A percentile compares a stretch with the other conserved stretches of the same genome.
phyloP scores from a whole-genome alignment of 2,797 vertebrate species.

The Geotrypetes seraphini region DNA sequence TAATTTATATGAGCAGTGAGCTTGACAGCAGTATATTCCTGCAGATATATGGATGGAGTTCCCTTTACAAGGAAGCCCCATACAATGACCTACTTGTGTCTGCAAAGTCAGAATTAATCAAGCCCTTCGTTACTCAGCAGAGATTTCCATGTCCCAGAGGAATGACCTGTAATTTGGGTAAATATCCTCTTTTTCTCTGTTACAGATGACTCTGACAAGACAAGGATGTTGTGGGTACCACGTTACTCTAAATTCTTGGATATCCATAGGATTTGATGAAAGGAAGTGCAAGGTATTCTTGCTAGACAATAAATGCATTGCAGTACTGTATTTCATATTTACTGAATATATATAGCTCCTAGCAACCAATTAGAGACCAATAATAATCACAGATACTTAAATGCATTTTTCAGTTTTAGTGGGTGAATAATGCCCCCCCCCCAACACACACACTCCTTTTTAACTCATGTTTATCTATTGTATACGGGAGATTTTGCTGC shows the following conservation, averaged over 20 bases:
- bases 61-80: conserved; percentile 16
- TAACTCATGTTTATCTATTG: too few species aligned
- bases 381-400: too few species aligned
- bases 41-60: conserved; percentile 9
- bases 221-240: conserved; percentile 3
- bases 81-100: conserved; percentile 19
- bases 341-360: too few species aligned
- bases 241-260: conserved; percentile 4
- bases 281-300: too few species aligned
- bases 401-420: too few species aligned
- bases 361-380: too few species aligned
- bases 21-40: conserved; percentile 10
- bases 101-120: conserved; percentile 32
- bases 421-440: too few species aligned
- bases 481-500: too few species aligned
- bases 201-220: conserved; percentile 23
- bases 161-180: conserved; percentile 7
- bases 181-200: conserved; percentile 1
- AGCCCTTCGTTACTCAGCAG: conserved; percentile 2
- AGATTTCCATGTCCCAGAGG: conserved; percentile 17
- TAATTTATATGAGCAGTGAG: background rate
- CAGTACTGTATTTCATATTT: too few species aligned
- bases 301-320: too few species aligned
- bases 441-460: too few species aligned
- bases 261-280: background rate